Percentiles rank a stretch among this genome's conserved stretches.
These are phyloP conservation scores for Anneissia japonica DNA, from an alignment of 35 echinoderm and acorn worm species.

Conservation along the genomic window DNA sequence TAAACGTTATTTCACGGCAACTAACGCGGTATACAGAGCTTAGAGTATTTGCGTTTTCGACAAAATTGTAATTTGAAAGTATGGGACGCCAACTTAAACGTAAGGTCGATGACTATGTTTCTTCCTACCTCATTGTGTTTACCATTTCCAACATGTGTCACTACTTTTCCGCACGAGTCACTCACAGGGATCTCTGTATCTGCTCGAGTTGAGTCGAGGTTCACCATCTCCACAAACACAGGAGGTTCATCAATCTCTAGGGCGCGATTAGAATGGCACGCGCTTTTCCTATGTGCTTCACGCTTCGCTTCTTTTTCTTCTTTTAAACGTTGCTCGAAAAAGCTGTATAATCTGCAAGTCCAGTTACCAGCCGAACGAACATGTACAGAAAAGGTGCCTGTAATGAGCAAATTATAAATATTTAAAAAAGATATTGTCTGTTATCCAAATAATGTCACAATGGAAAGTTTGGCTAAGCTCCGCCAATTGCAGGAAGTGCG, in stretches of 20 bases:
- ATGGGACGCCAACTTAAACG: no score
- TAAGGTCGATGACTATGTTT: no score
- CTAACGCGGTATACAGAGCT: no score
- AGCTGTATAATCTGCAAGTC: constrained; percentile 74
- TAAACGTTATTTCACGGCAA: no score
- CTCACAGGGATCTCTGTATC: neutral
- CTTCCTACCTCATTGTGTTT: neutral
- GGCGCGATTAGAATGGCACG: constrained; percentile 30
- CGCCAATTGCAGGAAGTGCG: no score
- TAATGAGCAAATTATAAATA: no score
- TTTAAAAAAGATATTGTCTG: no score
- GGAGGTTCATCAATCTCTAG: neutral
- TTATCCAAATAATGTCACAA: no score
- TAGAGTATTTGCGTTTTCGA: no score
- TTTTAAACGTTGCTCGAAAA: constrained; percentile 64
- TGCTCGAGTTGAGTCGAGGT: neutral
- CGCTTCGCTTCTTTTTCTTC: constrained; percentile 34
- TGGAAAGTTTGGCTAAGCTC: no score
- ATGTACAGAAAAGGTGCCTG: constrained; percentile 76
- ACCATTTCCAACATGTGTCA: neutral
- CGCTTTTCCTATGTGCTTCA: constrained; percentile 18
- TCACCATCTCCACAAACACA: neutral
- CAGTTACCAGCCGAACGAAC: constrained; percentile 90
- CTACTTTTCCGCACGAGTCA: neutral
- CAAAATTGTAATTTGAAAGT: no score